Conservation (phyloP, 2,888 invertebrate genomes). For the Cheilosia pagana region DNA sequence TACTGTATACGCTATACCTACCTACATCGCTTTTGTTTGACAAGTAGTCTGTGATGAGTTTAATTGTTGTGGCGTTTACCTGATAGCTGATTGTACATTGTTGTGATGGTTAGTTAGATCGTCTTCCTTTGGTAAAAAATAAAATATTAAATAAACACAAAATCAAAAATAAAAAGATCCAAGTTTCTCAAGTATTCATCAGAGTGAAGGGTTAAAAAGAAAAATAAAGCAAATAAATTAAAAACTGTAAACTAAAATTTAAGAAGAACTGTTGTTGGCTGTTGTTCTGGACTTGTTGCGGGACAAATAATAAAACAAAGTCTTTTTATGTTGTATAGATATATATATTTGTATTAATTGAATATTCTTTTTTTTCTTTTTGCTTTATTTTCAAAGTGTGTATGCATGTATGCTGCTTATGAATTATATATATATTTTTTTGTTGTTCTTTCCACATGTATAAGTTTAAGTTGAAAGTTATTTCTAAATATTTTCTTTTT, state of each 20-base stretch:
- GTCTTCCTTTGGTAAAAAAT: slow-evolving; percentile 63
- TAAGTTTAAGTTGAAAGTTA: slow-evolving; percentile 56
- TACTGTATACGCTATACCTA: too few relatives aligned
- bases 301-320: slow-evolving; percentile 74
- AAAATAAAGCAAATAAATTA: slow-evolving; percentile 12
- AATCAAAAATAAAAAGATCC: slow-evolving; percentile 35
- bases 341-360: slow-evolving; percentile 75
- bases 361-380: slow-evolving; percentile 60
- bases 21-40: neutral
- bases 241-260: slow-evolving; percentile 5
- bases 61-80: slow-evolving; percentile 50
- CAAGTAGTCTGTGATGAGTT: neutral
- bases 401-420: slow-evolving; percentile 65
- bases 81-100: slow-evolving; percentile 36
- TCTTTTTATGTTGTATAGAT: slow-evolving; percentile 75
- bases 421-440: slow-evolving; percentile 27
- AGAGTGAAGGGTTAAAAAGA: slow-evolving; percentile 61
- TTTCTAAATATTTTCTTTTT: slow-evolving; percentile 52
- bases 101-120: slow-evolving; percentile 51
- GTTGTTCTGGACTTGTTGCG: slow-evolving; percentile 73
- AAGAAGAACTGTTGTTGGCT: slow-evolving; percentile 63
- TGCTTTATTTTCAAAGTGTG: slow-evolving; percentile 63
- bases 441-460: slow-evolving; percentile 62
- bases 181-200: slow-evolving; percentile 70
- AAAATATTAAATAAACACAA: slow-evolving; percentile 17